phyloP scores from a whole-genome alignment of 2,797 vertebrate genomes.

The Syncerus caffer region DNA sequence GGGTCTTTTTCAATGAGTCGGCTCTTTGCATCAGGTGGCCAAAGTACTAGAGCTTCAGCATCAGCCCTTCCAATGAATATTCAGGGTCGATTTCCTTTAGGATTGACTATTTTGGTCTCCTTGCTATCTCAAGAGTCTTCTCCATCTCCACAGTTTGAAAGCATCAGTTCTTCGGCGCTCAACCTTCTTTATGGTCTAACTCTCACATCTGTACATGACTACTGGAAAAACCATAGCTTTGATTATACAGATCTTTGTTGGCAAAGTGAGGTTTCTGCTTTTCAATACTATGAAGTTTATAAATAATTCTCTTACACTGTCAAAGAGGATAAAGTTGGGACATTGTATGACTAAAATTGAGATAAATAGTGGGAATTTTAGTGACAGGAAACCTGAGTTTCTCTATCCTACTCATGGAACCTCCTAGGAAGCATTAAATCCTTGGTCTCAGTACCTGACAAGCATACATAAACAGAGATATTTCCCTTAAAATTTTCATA shows the following conservation, averaged over 20 bases:
- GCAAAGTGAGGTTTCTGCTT: neutral
- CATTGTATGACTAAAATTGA: neutral
- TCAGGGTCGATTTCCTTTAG: neutral
- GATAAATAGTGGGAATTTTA: neutral
- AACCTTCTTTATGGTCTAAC: neutral
- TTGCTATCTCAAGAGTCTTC: neutral
- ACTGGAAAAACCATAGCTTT: neutral
- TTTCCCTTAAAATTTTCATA: neutral
- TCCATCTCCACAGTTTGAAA: neutral
- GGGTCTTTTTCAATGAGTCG: neutral
- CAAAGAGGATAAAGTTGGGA: neutral
- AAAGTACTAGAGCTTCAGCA: neutral
- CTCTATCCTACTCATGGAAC: neutral
- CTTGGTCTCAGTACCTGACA: neutral
- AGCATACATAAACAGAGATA: neutral
- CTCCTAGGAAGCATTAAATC: neutral
- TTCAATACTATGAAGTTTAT: neutral
- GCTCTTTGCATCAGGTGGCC: rapidly evolving
- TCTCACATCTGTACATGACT: neutral
- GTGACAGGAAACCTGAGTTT: neutral
- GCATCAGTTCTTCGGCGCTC: neutral
- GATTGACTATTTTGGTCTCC: neutral
- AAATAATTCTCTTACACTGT: neutral
- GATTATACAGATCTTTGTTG: neutral
- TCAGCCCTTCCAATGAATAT: neutral